Evolutionary conservation across 1,140 invertebrate genomes (phyloP).

Genomic region (Magallana gigas): DNA sequence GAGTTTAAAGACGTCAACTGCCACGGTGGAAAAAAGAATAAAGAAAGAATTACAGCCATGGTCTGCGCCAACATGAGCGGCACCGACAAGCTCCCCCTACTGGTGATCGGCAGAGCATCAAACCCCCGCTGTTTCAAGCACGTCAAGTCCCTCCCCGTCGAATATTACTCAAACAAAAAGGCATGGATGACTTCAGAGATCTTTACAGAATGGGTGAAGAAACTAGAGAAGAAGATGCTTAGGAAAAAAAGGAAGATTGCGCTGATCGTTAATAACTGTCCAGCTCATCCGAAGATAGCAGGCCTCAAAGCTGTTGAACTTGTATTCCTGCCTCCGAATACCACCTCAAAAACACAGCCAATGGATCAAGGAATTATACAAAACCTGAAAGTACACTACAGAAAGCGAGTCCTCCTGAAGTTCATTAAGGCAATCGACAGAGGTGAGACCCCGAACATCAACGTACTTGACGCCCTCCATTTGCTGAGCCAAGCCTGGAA

Average conservation of each 20-base stretch:
- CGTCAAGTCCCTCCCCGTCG: background rate
- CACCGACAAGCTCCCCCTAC: too few relatives aligned
- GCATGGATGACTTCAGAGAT: background rate
- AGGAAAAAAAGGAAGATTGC: background rate
- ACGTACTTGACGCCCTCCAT: constrained; percentile 39
- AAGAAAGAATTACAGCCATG: constrained; percentile 67
- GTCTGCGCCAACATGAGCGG: background rate
- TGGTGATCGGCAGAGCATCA: too few relatives aligned
- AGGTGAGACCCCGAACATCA: background rate
- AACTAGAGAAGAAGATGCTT: background rate
- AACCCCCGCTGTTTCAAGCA: background rate
- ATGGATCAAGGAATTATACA: constrained; percentile 39
- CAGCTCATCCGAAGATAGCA: background rate
- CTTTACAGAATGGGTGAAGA: background rate
- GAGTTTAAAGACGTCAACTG: constrained; percentile 12
- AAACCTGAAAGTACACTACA: constrained; percentile 54
- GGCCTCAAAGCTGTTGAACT: background rate
- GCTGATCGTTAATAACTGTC: background rate
- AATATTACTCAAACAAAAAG: background rate
- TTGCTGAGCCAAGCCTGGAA: constrained; percentile 46
- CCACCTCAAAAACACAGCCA: background rate
- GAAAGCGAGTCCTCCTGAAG: constrained; percentile 20
- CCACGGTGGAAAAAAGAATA: constrained; percentile 29
- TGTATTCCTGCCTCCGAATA: background rate
- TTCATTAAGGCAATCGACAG: constrained; percentile 28